Percentiles rank a stretch among this genome's conserved stretches.
phyloP scores from a whole-genome alignment of 1,140 invertebrate genomes.

The Branchinecta lindahli region DNA sequence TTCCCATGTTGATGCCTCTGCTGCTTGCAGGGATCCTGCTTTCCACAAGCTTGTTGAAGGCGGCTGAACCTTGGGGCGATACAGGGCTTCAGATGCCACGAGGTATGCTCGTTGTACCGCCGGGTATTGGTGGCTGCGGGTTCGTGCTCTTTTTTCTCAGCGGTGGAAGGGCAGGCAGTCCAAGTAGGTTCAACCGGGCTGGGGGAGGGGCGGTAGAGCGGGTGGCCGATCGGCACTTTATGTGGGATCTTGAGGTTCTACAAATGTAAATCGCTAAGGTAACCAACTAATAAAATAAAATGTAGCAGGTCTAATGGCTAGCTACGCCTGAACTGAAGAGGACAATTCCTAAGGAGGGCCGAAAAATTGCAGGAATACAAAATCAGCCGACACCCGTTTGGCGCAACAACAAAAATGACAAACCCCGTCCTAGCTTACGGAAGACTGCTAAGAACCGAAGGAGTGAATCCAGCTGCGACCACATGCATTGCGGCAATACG shows the following conservation, averaged over 20 bases:
- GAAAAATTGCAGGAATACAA: no score
- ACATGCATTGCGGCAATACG: no score
- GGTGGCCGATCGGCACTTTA: not conserved
- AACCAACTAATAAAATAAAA: no score
- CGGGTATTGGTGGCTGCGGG: not conserved
- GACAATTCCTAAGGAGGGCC: no score
- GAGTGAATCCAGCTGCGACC: no score
- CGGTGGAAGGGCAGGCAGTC: not conserved
- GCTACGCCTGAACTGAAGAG: no score
- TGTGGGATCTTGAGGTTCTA: not conserved
- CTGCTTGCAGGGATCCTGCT: slow-evolving; percentile 2
- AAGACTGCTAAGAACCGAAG: no score
- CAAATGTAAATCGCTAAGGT: not conserved
- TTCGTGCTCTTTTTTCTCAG: not conserved
- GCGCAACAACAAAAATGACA: no score
- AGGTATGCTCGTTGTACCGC: not conserved
- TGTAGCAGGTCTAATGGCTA: no score
- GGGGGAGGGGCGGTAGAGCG: not conserved
- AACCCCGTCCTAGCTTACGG: no score
- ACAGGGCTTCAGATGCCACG: slow-evolving; percentile 2
- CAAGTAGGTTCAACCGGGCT: not conserved
- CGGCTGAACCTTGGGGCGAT: not conserved
- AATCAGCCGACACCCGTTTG: no score
- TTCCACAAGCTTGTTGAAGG: slow-evolving; percentile 3
- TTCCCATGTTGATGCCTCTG: not conserved